Percentiles rank a stretch among this genome's conserved stretches.
Conservation (phyloP, 2,113 vertebrate species). For the Thomomys bottae region DNA sequence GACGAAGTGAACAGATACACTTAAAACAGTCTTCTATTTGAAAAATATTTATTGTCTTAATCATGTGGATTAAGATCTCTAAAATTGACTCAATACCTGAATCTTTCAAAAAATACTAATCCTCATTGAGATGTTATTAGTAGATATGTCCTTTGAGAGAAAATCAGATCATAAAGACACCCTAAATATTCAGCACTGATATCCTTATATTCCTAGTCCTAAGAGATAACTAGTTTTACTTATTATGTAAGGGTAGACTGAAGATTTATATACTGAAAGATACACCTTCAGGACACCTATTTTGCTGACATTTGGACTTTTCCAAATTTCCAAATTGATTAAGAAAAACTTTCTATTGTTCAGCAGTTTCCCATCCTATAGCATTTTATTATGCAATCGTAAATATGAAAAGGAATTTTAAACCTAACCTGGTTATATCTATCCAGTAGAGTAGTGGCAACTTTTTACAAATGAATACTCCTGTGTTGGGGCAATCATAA, state of each 20-base stretch:
- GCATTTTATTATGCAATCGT: not conserved
- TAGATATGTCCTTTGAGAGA: not conserved
- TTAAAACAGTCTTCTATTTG: not conserved
- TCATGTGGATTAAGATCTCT: not conserved
- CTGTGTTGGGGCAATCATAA: not conserved
- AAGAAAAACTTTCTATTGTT: not conserved
- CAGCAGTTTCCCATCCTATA: not conserved
- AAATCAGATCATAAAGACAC: not conserved
- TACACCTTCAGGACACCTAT: not conserved
- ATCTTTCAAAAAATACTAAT: not conserved
- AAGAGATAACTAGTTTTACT: not conserved
- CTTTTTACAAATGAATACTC: not conserved
- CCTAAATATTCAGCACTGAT: not conserved
- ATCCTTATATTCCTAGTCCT: not conserved
- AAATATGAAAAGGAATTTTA: not conserved
- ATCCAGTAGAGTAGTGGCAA: not conserved
- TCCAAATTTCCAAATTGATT: not conserved
- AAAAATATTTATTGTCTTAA: not conserved
- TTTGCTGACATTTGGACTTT: not conserved
- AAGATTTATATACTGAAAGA: no score
- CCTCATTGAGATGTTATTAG: not conserved
- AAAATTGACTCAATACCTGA: not conserved
- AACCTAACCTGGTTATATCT: not conserved
- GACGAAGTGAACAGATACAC: not conserved
- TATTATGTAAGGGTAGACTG: not conserved